These are phyloP conservation scores for Aplysina aerophoba DNA, from an alignment of 37 sponge, comb jelly and placozoan species.

Conservation along the genomic window DNA sequence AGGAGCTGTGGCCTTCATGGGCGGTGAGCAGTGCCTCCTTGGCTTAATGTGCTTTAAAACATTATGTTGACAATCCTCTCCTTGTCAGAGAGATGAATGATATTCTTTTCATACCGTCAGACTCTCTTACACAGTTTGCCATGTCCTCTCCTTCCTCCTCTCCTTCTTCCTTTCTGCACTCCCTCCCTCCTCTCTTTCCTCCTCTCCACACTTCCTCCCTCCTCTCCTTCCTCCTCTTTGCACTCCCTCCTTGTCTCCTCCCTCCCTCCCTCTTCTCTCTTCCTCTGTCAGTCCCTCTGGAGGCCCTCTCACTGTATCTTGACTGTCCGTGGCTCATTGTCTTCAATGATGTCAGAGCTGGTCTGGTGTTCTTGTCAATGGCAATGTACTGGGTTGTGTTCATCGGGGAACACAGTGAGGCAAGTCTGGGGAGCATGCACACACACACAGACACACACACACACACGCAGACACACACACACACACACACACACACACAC, in stretches of 20 bases:
- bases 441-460: neutral
- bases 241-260: neutral
- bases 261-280: neutral
- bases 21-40: neutral
- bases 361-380: constrained; percentile 57
- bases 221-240: neutral
- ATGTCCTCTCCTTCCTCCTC: neutral
- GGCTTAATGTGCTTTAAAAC: neutral
- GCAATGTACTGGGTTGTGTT: constrained; percentile 73
- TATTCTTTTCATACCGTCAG: neutral
- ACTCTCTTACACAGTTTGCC: neutral
- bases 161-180: neutral
- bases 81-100: too few relatives aligned
- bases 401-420: constrained; percentile 64
- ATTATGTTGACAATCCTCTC: too few relatives aligned
- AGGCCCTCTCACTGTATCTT: constrained; percentile 52
- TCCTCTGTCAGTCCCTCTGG: constrained; percentile 61
- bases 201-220: neutral
- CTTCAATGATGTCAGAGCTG: constrained; percentile 73
- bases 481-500: constrained; percentile 48
- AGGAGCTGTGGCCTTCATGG: constrained; percentile 9
- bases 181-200: neutral
- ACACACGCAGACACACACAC: constrained; percentile 25
- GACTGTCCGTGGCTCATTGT: constrained; percentile 77
- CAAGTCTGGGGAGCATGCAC: neutral